Evolutionary conservation across 2,888 invertebrate genomes (phyloP), one percentile per base, ranked within the genome.

Genomic region (Endomychus coccineus): DNA sequence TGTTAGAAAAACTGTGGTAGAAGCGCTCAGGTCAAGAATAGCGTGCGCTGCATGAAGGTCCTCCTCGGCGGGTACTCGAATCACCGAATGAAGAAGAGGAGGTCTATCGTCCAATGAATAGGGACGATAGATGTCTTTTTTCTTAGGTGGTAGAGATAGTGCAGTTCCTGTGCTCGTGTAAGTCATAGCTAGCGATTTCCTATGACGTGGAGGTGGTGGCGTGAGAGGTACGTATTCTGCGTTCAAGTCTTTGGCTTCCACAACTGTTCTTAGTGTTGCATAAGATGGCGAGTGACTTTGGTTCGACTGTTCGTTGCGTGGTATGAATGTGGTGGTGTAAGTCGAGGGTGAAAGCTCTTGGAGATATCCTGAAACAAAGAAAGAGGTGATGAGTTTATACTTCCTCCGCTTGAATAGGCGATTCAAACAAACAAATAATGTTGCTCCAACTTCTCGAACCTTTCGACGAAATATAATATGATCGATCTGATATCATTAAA

Each of bases 111-210:
- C 83, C 46, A 84, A 68, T 45, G 86, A 88, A 67, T 90, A 90
- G 1, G 90, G 90, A 44, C 89, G 74, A 65, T 89, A 90, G 54
- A 90, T 87, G 65, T 90, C 89, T 65, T 89, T 88, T 66, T 89
- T 89, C 66, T 89, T 89, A 2, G 89, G 89, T 45, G 90, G 89
- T 56, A 89, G 67, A 39, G 86, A 84, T 15, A 87, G 69, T 22
- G 84, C 77, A n/a, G 83, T 79, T 27, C 85, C 86, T 10, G 86
- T 86, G 65, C 86, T 87, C 33, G 86, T 87, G 64, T 83, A 87
- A 59, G 85, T 86, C 80, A 86, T 84, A 24, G 86, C 74, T 48
- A 82, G 71, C 42, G 85, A 83, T 66, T 85, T 84, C 62, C 77
- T 71, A 62, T 72, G 71, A 59, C 58, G 49, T 17, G 52, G 46